Conservation (phyloP, 2,113 vertebrate species). For the Pomatostomus ruficeps region DNA sequence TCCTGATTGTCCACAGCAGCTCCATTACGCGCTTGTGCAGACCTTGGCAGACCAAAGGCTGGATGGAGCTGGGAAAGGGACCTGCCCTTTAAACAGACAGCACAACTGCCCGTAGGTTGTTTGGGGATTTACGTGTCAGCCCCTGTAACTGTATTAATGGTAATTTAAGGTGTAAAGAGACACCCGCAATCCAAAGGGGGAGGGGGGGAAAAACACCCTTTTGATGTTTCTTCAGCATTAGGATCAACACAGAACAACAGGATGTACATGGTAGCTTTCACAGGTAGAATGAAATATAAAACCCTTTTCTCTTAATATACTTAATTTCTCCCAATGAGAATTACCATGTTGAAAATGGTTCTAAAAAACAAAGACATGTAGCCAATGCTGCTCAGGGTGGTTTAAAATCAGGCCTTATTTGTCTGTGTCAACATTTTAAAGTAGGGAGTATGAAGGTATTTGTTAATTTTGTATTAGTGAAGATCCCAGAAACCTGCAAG, state of each 20-base stretch:
- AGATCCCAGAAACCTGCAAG: neutral
- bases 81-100: neutral
- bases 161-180: neutral
- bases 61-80: neutral
- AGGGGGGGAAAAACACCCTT: neutral
- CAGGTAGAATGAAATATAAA: neutral
- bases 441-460: neutral
- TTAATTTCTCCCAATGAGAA: neutral
- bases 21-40: accelerated
- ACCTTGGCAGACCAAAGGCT: neutral
- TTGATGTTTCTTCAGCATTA: neutral
- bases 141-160: neutral
- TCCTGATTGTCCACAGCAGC: neutral
- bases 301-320: neutral
- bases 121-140: neutral
- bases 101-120: neutral
- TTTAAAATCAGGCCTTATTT: neutral
- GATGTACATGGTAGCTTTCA: neutral
- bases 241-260: neutral
- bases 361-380: neutral
- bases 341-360: neutral
- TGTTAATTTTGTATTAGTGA: neutral
- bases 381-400: neutral
- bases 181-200: neutral
- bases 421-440: neutral